Percentiles rank a stretch among this genome's conserved stretches.
Conservation (phyloP, 2,888 invertebrate species). For the Drosophila aldrichi region DNA sequence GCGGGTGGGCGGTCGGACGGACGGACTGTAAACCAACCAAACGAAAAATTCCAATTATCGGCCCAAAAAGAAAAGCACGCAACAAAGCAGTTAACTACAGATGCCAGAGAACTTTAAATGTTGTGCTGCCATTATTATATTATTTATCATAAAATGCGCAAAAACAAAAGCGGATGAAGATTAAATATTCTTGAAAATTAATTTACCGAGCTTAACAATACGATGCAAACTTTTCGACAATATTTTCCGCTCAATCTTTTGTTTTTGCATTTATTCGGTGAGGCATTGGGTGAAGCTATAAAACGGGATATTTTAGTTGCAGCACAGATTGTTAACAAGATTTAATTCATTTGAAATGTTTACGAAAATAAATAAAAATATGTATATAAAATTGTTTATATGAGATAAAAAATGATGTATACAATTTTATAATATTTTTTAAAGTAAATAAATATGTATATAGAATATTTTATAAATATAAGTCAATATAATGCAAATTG, state of each 20-base stretch:
- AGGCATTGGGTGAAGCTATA: background rate
- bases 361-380: background rate
- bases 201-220: background rate
- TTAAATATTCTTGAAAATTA: conserved; percentile 10
- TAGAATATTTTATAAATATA: no score
- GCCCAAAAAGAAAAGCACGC: conserved; percentile 19
- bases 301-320: no score
- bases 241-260: background rate
- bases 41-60: conserved; percentile 70
- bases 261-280: background rate
- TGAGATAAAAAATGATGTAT: no score
- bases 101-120: conserved; percentile 26
- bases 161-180: background rate
- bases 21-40: conserved; percentile 42
- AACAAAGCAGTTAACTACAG: conserved; percentile 20
- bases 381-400: background rate
- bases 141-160: background rate
- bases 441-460: no score
- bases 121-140: conserved; percentile 10
- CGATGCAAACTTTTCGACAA: background rate
- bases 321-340: background rate
- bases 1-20: conserved; percentile 3
- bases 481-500: no score
- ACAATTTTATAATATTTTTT: no score
- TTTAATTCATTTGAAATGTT: background rate